Evolutionary conservation across 2,113 vertebrate genomes (phyloP).

Genomic region (Piprites chloris): DNA sequence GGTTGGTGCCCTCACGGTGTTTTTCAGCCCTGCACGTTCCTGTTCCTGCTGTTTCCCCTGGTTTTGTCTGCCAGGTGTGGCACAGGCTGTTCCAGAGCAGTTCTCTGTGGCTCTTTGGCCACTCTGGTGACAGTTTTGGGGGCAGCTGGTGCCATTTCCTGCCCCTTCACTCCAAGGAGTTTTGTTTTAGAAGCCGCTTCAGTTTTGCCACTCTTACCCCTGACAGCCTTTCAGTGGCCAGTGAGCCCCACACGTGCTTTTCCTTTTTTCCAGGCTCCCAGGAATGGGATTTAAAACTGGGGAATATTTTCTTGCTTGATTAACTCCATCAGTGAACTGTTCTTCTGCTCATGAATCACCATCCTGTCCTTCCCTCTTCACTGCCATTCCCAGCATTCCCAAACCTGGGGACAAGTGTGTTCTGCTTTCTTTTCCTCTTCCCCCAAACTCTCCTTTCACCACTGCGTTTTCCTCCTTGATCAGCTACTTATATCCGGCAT

Average conservation of each 20-base stretch:
- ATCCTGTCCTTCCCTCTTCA: neutral
- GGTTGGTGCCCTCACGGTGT: fast-evolving
- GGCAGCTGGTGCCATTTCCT: neutral
- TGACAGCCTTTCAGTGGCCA: neutral
- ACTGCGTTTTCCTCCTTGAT: neutral
- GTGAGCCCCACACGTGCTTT: fast-evolving
- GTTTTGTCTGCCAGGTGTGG: neutral
- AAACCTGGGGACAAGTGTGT: neutral
- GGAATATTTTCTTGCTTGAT: neutral
- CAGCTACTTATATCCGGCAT: neutral
- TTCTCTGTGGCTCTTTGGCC: neutral
- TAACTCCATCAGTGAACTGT: neutral
- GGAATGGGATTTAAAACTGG: neutral
- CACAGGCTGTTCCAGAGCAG: fast-evolving
- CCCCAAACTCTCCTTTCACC: neutral
- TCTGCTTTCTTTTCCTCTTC: neutral
- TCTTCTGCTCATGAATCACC: neutral
- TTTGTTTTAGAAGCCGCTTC: neutral
- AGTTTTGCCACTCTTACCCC: neutral
- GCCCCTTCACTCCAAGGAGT: fast-evolving
- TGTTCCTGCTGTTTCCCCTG: neutral
- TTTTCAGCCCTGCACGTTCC: fast-evolving
- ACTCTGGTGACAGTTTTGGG: neutral
- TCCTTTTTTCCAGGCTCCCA: neutral
- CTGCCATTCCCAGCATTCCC: neutral